phyloP scores from a whole-genome alignment of 2,113 vertebrate genomes.

The Capricornis sumatraensis region DNA sequence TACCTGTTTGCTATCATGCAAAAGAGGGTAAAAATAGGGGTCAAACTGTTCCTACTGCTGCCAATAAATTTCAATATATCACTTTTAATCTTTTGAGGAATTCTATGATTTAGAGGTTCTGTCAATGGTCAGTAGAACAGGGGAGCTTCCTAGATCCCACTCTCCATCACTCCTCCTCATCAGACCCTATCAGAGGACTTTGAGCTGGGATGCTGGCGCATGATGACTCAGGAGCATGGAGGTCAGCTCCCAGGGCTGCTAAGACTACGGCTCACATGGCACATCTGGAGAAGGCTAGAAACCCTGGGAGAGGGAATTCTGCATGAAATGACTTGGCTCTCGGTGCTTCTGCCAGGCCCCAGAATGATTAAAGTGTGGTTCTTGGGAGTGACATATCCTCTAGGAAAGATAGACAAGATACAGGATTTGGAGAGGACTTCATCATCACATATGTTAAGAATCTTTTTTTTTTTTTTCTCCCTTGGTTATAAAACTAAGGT shows the following conservation, averaged over 20 bases:
- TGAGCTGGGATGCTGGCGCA: not conserved
- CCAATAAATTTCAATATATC: not conserved
- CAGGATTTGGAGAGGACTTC: not conserved
- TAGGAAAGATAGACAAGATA: not conserved
- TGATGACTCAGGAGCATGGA: not conserved
- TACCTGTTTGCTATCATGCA: not conserved
- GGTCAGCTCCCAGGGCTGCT: not conserved
- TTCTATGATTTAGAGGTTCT: not conserved
- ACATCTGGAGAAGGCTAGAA: not conserved
- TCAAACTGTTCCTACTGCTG: not conserved
- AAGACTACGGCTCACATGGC: not conserved
- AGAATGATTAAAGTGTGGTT: not conserved
- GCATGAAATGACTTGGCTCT: not conserved
- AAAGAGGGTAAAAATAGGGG: not conserved
- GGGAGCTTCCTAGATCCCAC: not conserved
- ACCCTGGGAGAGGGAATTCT: no score
- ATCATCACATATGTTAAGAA: not conserved
- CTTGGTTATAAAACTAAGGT: not conserved
- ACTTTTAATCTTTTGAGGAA: not conserved
- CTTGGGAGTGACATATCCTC: not conserved
- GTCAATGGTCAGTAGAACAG: not conserved
- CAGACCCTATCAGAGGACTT: not conserved
- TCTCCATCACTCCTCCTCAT: not conserved
- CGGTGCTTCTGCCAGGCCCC: accelerated
- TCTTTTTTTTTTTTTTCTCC: not conserved